Evolutionary conservation across 2,888 invertebrate species (phyloP).

Genomic region (Tineola bisselliella): DNA sequence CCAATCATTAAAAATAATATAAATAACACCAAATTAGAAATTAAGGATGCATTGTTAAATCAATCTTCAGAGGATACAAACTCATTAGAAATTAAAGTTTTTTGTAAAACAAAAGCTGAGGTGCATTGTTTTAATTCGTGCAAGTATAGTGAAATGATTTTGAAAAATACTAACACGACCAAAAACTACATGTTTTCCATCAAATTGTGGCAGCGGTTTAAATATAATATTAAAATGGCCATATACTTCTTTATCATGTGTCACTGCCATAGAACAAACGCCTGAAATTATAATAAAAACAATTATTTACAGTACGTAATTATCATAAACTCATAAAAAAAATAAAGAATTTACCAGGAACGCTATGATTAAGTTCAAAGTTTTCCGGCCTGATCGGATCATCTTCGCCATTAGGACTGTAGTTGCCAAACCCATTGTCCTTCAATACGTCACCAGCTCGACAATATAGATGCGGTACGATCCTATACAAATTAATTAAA

Average conservation of each 20-base stretch:
- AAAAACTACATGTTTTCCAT: conserved; percentile 65
- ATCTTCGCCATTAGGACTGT: conserved; percentile 43
- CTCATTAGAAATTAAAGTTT: too few species aligned
- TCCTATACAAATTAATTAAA: too few species aligned
- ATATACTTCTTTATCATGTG: conserved; percentile 43
- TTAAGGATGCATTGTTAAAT: too few species aligned
- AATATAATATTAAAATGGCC: conserved; percentile 71
- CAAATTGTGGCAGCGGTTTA: conserved; percentile 58
- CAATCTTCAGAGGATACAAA: too few species aligned
- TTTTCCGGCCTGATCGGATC: conserved; percentile 52
- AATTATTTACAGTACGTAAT: too few species aligned
- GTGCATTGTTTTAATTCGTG: too few species aligned
- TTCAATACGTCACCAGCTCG: conserved; percentile 68
- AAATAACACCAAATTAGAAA: too few species aligned
- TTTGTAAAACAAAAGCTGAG: too few species aligned
- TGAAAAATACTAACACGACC: conserved; percentile 54
- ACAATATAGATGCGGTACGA: conserved; percentile 66
- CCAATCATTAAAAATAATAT: too few species aligned
- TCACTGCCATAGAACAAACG: conserved; percentile 61
- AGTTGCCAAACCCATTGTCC: conserved; percentile 66
- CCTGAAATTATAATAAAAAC: too few species aligned
- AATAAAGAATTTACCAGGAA: conserved; percentile 58
- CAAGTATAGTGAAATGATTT: too few species aligned
- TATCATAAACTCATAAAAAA: too few species aligned
- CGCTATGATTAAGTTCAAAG: conserved; percentile 51